These are phyloP conservation scores for Lipophrys pholis DNA, from an alignment of 2,113 vertebrate genomes.

Conservation along the genomic window DNA sequence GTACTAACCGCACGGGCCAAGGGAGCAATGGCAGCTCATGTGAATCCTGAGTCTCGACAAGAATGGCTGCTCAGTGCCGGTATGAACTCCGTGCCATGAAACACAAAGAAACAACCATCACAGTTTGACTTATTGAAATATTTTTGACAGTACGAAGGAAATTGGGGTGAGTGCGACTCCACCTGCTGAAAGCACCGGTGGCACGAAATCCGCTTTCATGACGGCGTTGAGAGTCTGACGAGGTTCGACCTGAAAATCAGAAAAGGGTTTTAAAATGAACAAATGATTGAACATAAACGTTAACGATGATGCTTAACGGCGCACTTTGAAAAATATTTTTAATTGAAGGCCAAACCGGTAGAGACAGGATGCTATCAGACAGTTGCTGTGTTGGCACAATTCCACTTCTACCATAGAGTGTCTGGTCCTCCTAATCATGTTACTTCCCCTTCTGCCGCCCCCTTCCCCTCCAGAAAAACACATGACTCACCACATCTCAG, in stretches of 20 bases:
- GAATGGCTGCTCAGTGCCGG: slow-evolving; percentile 19
- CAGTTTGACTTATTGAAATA: not conserved
- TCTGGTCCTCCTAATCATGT: too few species aligned
- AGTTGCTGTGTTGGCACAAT: too few species aligned
- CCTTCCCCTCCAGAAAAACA: too few species aligned
- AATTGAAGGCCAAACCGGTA: too few species aligned
- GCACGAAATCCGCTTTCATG: slow-evolving; percentile 63
- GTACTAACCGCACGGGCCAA: slow-evolving; percentile 61
- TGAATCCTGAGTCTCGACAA: slow-evolving; percentile 65
- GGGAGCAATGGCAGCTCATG: slow-evolving; percentile 39
- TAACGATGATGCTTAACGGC: too few species aligned
- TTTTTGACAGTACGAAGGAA: not conserved
- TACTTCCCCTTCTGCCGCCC: too few species aligned
- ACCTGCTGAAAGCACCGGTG: slow-evolving; percentile 55
- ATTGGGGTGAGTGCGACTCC: not conserved
- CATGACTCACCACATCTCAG: too few species aligned
- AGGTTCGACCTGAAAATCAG: slow-evolving; percentile 46
- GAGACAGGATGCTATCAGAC: too few species aligned
- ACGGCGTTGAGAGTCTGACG: slow-evolving; percentile 44
- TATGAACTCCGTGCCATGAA: slow-evolving; percentile 46
- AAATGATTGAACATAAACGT: not conserved
- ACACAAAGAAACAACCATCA: slow-evolving; percentile 16
- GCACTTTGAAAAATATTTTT: too few species aligned
- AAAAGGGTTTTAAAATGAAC: not conserved
- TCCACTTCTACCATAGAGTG: too few species aligned